Evolutionary conservation across 2,113 vertebrate species (phyloP), one percentile per base, ranked within the genome.

Genomic region (Neolamprologus devosi): DNA sequence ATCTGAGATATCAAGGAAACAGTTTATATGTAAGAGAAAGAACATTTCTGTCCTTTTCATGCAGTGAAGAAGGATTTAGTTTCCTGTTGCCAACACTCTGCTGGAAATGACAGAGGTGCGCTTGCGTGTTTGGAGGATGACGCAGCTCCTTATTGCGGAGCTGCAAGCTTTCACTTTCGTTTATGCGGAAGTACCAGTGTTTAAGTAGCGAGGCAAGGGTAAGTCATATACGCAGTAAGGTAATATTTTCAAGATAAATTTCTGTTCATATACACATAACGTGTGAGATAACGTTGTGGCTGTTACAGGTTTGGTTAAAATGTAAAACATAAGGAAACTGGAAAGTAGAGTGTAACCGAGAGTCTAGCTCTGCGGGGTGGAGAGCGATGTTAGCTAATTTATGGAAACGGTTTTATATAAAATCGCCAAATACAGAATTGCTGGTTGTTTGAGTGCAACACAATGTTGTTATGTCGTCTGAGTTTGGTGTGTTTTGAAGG

Each of bases 21-120:
- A n/a, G 2, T 9, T 0, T 53, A 6, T 1, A n/a, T n/a, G 2
- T 21, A 0, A 53, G 0, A 2, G 0, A 53, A 21, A 54, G 9
- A 21, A 21, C 9, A 21, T 53, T 53, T 53, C 1, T 54, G 51
- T 53, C 0, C 1, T 21, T 54, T 21, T 54, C n/a, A 1, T 1
- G 51, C n/a, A 54, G 0, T 54, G 9, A 12, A 54, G 19, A 21
- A 54, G 19, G 51, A 21, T n/a, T 53, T 21, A 4, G 19, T 53
- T 3, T n/a, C 2, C 2, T 54, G 0, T 0, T 3, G 57, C 8
- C 14, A 33, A 10, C 14, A 6, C 42, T 0, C 26, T 33, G 57
- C 1, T 17, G 26, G 3, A 35, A 35, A 3, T n/a, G 30, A 63
- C 16, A 33, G 5, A 0, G 17, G 58, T 12, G 60, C 3, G 0